These are phyloP conservation scores for Sebastes jordani DNA, from an alignment of 2,797 vertebrate genomes.

Conservation along the genomic window DNA sequence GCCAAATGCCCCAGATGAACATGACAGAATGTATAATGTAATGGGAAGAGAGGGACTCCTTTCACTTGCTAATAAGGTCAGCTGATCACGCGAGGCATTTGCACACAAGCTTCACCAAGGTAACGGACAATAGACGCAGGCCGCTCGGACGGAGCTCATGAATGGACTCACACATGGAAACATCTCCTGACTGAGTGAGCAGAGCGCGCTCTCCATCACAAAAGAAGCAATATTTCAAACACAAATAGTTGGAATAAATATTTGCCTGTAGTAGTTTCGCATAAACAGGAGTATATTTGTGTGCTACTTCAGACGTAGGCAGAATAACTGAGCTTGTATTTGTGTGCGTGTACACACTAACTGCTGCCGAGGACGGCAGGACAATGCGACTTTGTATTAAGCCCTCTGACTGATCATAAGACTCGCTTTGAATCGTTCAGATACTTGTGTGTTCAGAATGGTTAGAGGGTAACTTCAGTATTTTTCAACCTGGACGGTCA, in stretches of 20 bases:
- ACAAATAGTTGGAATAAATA: neutral
- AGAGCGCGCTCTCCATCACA: neutral
- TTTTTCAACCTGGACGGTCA: neutral
- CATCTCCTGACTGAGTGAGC: conserved; percentile 3
- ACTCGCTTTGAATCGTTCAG: neutral
- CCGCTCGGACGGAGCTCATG: conserved; percentile 26
- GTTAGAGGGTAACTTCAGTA: neutral
- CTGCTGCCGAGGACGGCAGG: neutral
- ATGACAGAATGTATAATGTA: conserved; percentile 61
- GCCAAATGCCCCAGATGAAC: conserved; percentile 34
- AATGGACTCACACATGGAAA: conserved; percentile 50
- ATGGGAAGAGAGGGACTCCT: conserved; percentile 44
- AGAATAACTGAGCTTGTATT: neutral
- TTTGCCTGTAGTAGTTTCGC: neutral
- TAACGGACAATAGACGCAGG: conserved; percentile 65
- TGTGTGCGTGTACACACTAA: neutral
- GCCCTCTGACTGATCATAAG: conserved; percentile 47
- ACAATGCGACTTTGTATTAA: conserved; percentile 50
- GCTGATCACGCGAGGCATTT: conserved; percentile 56
- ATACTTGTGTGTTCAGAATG: neutral
- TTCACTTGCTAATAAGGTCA: conserved; percentile 81
- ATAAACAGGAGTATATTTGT: neutral
- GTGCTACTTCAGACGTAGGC: neutral
- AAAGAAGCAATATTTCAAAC: neutral
- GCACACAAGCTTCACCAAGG: conserved; percentile 69